These are phyloP conservation scores for Aldrovandia affinis DNA, from an alignment of 2,797 vertebrate species.

Conservation along the genomic window DNA sequence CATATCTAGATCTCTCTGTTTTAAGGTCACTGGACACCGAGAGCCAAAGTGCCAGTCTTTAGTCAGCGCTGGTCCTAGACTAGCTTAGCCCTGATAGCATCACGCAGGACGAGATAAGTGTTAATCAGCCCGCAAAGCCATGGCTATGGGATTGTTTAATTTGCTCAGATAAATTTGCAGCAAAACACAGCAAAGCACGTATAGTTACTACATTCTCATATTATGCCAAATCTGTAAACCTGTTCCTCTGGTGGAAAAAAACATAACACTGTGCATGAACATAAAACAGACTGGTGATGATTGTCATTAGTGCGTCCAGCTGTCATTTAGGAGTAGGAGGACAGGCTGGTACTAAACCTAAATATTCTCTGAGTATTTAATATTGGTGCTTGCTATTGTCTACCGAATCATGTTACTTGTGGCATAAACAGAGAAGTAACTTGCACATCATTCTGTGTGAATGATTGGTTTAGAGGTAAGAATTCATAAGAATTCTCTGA, in stretches of 20 bases:
- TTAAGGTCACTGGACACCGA: conserved; percentile 41
- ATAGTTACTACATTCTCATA: too few relatives aligned
- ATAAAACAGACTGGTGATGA: neutral
- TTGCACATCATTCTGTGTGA: neutral
- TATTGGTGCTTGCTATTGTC: neutral
- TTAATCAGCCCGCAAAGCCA: conserved; percentile 50
- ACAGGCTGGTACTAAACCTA: neutral
- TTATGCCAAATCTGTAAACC: neutral
- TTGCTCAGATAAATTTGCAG: conserved; percentile 16
- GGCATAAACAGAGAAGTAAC: neutral
- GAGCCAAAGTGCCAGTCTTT: neutral
- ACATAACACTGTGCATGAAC: neutral
- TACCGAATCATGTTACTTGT: neutral
- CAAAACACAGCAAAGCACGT: neutral
- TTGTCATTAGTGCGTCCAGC: neutral
- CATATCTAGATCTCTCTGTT: conserved; percentile 17
- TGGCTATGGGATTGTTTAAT: conserved; percentile 19
- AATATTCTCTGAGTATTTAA: neutral
- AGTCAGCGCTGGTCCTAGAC: conserved; percentile 50
- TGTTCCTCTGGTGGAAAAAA: neutral
- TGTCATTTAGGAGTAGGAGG: neutral
- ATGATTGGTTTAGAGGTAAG: neutral
- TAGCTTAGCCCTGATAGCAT: conserved; percentile 50
- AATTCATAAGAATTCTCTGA: neutral
- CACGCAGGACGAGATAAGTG: conserved; percentile 60